Base-by-base conservation (phyloP, 1,140 invertebrate genomes). In the Pseudomyrmex cubaensis region DNA sequence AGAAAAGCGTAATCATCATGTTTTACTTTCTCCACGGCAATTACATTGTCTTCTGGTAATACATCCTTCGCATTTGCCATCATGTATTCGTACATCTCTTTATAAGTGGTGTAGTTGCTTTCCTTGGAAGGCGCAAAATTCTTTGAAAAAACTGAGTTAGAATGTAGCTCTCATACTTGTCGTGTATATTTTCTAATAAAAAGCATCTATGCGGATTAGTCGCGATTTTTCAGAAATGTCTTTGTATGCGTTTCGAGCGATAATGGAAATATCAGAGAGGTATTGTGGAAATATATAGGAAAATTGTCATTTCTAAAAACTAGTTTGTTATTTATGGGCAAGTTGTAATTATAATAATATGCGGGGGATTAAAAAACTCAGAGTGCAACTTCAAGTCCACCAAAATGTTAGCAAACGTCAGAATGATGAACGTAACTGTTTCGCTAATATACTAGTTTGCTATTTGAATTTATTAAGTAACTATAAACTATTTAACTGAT, bases 11-110 rank as follows among this genome's bases (percentile, higher is more conserved):
- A 97, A 64, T 97, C 95, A 63, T 94, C 94, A 4, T 94, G 95
- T 9, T 96, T 93, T 8, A 94, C 95, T 91, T 95, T 90, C 0
- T 96, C 91, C 1, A 98, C 95, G 1, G 98, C 98, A 85, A 97
- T 96, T 12, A 96, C 95, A 90, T 97, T 98, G 35, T 94, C 95
- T 2, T 94, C 90, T 0, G 96, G 96, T 89, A 98, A 95, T 0
- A 97, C 95, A 13, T 96, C 91, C 0, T 92, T 95, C 0, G 96
- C 96, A 92, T 97, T 95, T 1, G 90, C 94, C 17, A 94, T 94
- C 97, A 97, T 98, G 89, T 97, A 97, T 57, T 96, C 92, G 94
- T 96, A 98, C 97, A 99, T 99, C 90, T 96, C 95, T 83, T 96
- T 95, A 91, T 89, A 89, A 12, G 44, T 73, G 1, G 50, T 7